Percentiles rank a stretch among this genome's conserved stretches.
Conservation (phyloP, 2,888 invertebrate genomes). For the Phorcus lineatus region DNA sequence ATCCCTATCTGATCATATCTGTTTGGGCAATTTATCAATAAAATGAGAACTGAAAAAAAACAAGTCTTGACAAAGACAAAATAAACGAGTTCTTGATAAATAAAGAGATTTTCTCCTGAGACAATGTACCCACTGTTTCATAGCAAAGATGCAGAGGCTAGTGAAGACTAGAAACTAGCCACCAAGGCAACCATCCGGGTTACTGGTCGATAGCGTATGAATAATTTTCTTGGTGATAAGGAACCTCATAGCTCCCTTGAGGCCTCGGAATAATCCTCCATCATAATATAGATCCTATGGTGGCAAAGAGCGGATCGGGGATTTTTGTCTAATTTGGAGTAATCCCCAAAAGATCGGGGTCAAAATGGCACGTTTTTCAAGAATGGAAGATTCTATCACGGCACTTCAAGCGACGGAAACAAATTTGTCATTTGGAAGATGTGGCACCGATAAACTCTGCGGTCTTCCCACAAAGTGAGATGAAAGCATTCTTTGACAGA, state of each 20-base stretch:
- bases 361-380: slow-evolving; percentile 18
- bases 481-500: not conserved
- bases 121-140: not conserved
- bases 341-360: not conserved
- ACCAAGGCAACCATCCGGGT: not conserved
- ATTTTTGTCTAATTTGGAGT: slow-evolving; percentile 17
- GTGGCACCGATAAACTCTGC: not conserved
- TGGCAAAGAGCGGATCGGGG: slow-evolving; percentile 15
- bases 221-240: slow-evolving; percentile 19
- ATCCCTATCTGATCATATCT: too few species aligned
- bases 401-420: not conserved
- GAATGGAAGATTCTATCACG: not conserved
- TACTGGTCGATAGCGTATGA: slow-evolving; percentile 14
- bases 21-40: too few species aligned
- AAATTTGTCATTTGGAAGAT: slow-evolving; percentile 21
- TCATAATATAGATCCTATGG: slow-evolving; percentile 12
- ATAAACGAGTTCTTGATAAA: slow-evolving; percentile 3
- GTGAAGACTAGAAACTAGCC: too few species aligned
- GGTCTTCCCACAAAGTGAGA: slow-evolving; percentile 6
- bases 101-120: slow-evolving; percentile 2
- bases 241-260: slow-evolving; percentile 19
- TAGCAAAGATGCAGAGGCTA: too few species aligned
- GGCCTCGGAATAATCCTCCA: slow-evolving; percentile 1
- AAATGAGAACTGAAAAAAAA: too few species aligned
- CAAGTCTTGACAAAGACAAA: not conserved